Evolutionary conservation across 2,113 vertebrate species (phyloP).

Genomic region (Loxodonta africana): DNA sequence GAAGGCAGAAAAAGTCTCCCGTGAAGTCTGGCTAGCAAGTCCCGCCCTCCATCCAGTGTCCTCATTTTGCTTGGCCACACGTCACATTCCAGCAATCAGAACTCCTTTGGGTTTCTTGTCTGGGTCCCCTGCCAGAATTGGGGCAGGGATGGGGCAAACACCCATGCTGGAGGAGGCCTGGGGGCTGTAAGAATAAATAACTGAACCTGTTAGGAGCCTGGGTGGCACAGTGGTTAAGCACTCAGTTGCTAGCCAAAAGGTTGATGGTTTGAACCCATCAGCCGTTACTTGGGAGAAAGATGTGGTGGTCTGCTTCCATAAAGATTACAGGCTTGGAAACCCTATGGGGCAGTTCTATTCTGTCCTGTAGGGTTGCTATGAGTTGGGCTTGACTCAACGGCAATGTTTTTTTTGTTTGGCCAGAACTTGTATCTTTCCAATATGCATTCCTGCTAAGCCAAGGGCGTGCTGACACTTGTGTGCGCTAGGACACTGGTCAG

Average conservation of each 20-base stretch:
- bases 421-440: background rate
- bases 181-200: background rate
- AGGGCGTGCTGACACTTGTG: rapidly evolving
- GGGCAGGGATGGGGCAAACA: background rate
- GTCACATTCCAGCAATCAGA: background rate
- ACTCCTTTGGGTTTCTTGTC: background rate
- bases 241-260: no score
- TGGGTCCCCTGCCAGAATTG: background rate
- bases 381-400: no score
- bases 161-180: rapidly evolving
- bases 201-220: background rate
- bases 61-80: background rate
- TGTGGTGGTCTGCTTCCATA: no score
- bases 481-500: background rate
- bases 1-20: background rate
- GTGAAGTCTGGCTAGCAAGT: background rate
- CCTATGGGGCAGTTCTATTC: no score
- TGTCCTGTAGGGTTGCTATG: no score
- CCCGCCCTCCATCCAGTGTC: background rate
- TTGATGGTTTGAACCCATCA: no score
- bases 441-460: background rate
- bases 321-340: no score
- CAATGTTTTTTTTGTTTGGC: no score
- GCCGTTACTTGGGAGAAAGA: no score
- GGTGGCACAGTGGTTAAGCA: no score